These are phyloP conservation scores for Drosophila mayri DNA, from an alignment of 1,140 invertebrate species.

Conservation along the genomic window DNA sequence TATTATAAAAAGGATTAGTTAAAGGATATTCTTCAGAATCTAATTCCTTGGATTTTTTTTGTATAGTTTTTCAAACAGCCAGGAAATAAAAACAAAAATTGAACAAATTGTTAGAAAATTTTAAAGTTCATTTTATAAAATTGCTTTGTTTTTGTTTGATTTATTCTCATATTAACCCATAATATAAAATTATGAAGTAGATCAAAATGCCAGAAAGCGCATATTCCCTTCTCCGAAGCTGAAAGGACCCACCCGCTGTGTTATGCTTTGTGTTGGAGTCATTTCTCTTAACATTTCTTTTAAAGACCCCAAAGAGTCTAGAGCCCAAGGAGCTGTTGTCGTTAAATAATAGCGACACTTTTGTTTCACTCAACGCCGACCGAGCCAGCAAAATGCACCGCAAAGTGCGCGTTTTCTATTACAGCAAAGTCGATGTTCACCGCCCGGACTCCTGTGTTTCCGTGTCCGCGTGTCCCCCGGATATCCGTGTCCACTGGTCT, in stretches of 20 bases:
- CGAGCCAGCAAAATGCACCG: constrained; percentile 56
- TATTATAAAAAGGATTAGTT: no score
- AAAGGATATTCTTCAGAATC: neutral
- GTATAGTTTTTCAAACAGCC: no score
- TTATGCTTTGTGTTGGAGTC: constrained; percentile 34
- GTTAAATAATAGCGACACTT: constrained; percentile 81
- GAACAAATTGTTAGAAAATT: no score
- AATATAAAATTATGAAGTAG: neutral
- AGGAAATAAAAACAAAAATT: no score
- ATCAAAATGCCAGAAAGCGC: neutral
- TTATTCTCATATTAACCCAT: neutral
- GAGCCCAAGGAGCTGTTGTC: constrained; percentile 64
- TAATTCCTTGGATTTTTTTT: no score
- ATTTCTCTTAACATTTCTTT: constrained; percentile 58
- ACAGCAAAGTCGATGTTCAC: constrained; percentile 53
- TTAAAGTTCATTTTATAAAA: no score
- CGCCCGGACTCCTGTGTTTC: constrained; percentile 18
- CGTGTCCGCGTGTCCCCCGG: constrained; percentile 13
- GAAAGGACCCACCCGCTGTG: constrained; percentile 1
- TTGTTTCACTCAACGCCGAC: constrained; percentile 60
- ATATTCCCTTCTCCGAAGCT: neutral
- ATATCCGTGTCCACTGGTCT: constrained; percentile 15
- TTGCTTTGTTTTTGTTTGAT: no score
- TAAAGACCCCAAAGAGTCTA: constrained; percentile 48
- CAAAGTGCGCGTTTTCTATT: constrained; percentile 79